phyloP scores from a whole-genome alignment of 2,797 vertebrate species.

The Allobates femoralis region DNA sequence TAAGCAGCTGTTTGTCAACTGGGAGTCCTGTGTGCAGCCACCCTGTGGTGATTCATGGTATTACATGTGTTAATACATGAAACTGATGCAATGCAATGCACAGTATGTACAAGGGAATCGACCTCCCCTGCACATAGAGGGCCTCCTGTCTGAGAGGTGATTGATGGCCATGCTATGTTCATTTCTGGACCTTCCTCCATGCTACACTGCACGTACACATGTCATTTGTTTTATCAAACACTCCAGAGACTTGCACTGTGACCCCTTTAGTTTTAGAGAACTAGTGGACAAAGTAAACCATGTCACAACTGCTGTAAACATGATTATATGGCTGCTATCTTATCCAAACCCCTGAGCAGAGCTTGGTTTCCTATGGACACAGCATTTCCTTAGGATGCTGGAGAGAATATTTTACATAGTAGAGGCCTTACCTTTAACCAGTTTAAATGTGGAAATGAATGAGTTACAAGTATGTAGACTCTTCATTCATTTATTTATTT shows the following conservation, averaged over 20 bases:
- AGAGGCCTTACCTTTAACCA: neutral
- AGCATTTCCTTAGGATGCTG: neutral
- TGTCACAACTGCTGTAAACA: constrained; percentile 59
- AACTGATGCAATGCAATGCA: neutral
- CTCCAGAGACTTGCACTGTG: constrained; percentile 50
- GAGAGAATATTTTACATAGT: neutral
- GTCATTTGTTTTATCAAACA: constrained; percentile 25
- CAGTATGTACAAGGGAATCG: neutral
- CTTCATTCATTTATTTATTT: too few relatives aligned
- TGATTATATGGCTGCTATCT: constrained; percentile 34
- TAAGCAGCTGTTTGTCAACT: neutral
- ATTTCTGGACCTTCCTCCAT: constrained; percentile 13
- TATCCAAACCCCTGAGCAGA: constrained; percentile 25
- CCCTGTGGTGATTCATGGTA: neutral
- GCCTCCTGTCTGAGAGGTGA: constrained; percentile 24
- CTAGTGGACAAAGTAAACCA: constrained; percentile 53
- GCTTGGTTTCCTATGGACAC: constrained; percentile 25
- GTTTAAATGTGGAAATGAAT: neutral
- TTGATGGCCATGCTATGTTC: constrained; percentile 35
- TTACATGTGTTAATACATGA: constrained; percentile 11
- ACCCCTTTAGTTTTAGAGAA: constrained; percentile 32
- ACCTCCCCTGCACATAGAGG: neutral
- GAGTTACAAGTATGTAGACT: neutral
- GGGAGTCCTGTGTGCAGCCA: neutral
- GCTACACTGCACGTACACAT: constrained; percentile 56